A percentile compares a stretch with the other conserved stretches of the same genome.
These are phyloP conservation scores for Umimayanthus kanabou DNA, from an alignment of 92 coral and sea anemone species.

Conservation along the genomic window DNA sequence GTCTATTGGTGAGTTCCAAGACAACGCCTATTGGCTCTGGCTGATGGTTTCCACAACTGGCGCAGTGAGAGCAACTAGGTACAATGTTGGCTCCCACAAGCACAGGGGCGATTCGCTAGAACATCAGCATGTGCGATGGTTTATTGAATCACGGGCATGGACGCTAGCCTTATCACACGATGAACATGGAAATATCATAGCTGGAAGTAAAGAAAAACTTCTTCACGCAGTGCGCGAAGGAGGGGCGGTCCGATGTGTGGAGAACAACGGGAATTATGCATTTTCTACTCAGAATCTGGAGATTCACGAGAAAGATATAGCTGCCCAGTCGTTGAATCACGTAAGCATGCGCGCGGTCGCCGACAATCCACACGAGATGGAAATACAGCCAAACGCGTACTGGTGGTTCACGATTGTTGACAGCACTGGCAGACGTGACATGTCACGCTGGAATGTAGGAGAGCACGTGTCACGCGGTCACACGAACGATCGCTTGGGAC, in stretches of 20 bases:
- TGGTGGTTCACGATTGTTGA: constrained; percentile 45
- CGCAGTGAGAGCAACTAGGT: constrained; percentile 47
- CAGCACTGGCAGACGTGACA: constrained; percentile 46
- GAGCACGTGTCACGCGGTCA: constrained; percentile 54
- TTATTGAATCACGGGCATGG: constrained; percentile 36
- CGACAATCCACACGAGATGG: constrained; percentile 19
- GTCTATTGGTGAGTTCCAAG: constrained; percentile 34
- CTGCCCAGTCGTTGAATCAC: constrained; percentile 52
- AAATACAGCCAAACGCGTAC: constrained; percentile 43
- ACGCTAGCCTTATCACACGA: constrained; percentile 38
- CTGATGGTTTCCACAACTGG: constrained; percentile 56
- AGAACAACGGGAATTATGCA: constrained; percentile 20
- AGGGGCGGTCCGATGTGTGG: constrained; percentile 41
- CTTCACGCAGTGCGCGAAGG: constrained; percentile 34
- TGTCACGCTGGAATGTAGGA: constrained; percentile 54
- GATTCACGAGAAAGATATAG: constrained; percentile 20
- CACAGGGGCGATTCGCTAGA: constrained; percentile 40
- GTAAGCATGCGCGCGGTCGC: constrained; percentile 40
- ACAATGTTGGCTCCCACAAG: constrained; percentile 44
- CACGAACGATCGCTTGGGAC: constrained; percentile 38
- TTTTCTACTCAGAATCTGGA: constrained; percentile 47
- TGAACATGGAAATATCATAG: constrained; percentile 18
- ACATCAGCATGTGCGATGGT: constrained; percentile 39
- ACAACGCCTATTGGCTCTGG: constrained; percentile 52
- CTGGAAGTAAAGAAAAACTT: constrained; percentile 29